Percentiles rank a stretch among this genome's conserved stretches.
Evolutionary conservation across 2,113 vertebrate species (phyloP).

Genomic region (Pao palembangensis): DNA sequence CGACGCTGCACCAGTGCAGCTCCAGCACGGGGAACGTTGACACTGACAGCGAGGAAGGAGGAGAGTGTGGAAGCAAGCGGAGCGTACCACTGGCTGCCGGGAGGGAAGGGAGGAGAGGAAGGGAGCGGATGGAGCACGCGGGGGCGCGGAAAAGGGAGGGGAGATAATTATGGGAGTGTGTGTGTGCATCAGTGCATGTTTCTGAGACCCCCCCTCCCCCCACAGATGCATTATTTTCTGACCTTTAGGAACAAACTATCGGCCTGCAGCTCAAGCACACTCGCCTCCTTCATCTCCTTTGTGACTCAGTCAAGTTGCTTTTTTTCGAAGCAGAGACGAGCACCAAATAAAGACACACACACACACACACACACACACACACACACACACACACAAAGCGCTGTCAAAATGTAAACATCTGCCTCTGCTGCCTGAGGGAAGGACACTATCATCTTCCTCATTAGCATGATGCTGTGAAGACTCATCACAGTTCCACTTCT

Average conservation of each 20-base stretch:
- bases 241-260: constrained; percentile 14
- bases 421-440: constrained; percentile 48
- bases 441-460: constrained; percentile 55
- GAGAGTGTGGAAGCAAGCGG: constrained; percentile 32
- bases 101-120: constrained; percentile 42
- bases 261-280: constrained; percentile 2
- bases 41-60: not conserved
- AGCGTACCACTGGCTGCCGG: constrained; percentile 54
- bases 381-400: constrained; percentile 1
- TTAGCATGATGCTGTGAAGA: constrained; percentile 61
- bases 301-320: not conserved
- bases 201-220: too few species aligned
- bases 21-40: constrained; percentile 39
- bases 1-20: constrained; percentile 34
- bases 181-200: constrained; percentile 9
- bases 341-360: constrained; percentile 3
- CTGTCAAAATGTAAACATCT: constrained; percentile 22
- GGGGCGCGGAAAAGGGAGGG: not conserved
- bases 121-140: not conserved
- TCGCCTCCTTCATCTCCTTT: not conserved
- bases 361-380: constrained; percentile 10
- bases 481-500: constrained; percentile 34
- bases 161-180: constrained; percentile 5
- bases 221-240: constrained; percentile 4
- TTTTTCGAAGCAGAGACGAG: too few species aligned